These are phyloP conservation scores for Halichoerus grypus DNA, from an alignment of 2,113 vertebrate genomes.

Conservation along the genomic window DNA sequence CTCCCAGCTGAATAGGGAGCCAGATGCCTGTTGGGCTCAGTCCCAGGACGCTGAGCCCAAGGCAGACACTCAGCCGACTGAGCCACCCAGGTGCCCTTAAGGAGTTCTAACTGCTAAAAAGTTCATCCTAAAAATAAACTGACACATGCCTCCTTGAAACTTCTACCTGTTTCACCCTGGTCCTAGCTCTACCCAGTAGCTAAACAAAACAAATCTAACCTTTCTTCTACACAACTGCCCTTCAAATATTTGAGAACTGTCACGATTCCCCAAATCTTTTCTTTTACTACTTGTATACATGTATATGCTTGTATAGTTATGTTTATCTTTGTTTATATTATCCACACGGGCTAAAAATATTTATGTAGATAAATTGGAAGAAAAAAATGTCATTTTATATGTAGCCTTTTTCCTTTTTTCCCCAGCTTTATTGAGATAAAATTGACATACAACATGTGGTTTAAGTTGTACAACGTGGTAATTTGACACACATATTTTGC, in stretches of 20 bases:
- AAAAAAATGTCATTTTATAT: neutral
- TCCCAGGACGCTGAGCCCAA: neutral
- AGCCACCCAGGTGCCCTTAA: neutral
- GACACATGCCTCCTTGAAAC: neutral
- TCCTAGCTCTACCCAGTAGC: neutral
- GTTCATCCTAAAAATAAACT: slow-evolving; percentile 8
- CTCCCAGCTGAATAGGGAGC: neutral
- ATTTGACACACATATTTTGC: neutral
- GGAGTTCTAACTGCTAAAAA: neutral
- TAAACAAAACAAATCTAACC: slow-evolving; percentile 4
- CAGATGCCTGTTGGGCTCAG: neutral
- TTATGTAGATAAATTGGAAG: neutral
- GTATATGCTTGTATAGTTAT: neutral
- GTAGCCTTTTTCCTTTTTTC: neutral
- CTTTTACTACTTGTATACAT: neutral
- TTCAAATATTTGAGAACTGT: slow-evolving; percentile 43
- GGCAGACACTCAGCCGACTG: neutral
- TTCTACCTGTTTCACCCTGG: neutral
- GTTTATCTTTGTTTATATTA: neutral
- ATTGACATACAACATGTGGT: neutral
- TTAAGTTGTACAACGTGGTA: neutral
- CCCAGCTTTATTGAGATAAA: neutral
- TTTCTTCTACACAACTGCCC: neutral
- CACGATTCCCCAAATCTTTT: neutral
- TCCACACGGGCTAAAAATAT: neutral